Evolutionary conservation across 2,888 invertebrate genomes (phyloP).

Genomic region (Dorcus parallelipipedus): DNA sequence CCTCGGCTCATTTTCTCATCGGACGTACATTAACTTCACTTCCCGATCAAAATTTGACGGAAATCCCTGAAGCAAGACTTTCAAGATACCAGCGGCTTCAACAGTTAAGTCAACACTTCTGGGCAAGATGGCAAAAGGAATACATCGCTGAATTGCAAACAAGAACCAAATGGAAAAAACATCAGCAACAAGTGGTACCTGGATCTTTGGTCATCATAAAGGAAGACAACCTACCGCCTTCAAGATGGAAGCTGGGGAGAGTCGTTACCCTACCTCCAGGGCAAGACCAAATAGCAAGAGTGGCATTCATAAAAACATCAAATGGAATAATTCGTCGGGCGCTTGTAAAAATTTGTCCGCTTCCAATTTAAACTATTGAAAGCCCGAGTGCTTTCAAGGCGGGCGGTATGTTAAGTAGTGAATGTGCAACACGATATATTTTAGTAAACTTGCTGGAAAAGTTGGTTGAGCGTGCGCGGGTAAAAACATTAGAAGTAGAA

Average conservation of each 20-base stretch:
- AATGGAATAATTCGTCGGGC: too few relatives aligned
- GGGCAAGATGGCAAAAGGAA: slow-evolving; percentile 27
- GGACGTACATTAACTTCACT: background rate
- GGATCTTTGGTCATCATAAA: background rate
- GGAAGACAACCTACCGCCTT: background rate
- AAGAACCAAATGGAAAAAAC: slow-evolving; percentile 24
- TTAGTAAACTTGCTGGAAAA: too few relatives aligned
- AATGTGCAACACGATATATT: too few relatives aligned
- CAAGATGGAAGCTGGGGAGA: background rate
- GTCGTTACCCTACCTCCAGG: background rate
- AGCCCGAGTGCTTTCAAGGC: too few relatives aligned
- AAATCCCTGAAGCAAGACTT: slow-evolving; percentile 10
- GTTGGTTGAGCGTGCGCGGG: too few relatives aligned
- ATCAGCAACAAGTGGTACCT: background rate
- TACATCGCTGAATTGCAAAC: slow-evolving; percentile 29
- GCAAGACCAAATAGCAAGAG: too few relatives aligned
- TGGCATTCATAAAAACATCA: too few relatives aligned
- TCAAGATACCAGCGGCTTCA: slow-evolving; percentile 27
- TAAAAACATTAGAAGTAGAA: too few relatives aligned
- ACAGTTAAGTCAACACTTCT: slow-evolving; percentile 23
- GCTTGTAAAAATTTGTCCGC: too few relatives aligned
- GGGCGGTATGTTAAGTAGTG: too few relatives aligned
- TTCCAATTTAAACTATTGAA: too few relatives aligned
- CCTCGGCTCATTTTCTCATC: background rate
- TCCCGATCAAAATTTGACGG: background rate